These are phyloP conservation scores for Crypturellus tataupa DNA, from an alignment of 2,797 vertebrate species.

Conservation along the genomic window DNA sequence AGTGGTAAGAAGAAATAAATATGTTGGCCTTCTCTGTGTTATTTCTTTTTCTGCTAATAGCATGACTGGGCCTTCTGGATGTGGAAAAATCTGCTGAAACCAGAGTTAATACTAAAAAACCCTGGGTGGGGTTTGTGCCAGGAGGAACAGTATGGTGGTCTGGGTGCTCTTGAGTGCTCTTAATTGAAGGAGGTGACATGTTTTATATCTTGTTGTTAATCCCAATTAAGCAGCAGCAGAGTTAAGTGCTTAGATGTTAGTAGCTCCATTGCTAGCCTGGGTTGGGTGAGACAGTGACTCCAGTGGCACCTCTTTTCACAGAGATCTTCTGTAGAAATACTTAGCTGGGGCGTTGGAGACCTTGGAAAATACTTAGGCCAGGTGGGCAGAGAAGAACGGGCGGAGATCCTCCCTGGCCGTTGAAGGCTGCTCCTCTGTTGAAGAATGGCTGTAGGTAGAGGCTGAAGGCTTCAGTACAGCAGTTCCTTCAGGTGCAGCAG, in stretches of 20 bases:
- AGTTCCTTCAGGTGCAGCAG: background rate
- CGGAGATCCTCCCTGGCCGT: background rate
- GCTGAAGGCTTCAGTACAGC: background rate
- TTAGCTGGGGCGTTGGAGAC: background rate
- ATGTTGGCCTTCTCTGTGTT: background rate
- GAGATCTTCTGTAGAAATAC: background rate
- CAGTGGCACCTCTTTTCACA: background rate
- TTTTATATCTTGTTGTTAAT: background rate
- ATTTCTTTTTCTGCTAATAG: background rate
- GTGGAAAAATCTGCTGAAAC: conserved; percentile 6
- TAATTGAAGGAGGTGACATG: background rate
- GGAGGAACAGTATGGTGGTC: background rate
- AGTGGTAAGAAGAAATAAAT: background rate
- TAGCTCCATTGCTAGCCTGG: background rate
- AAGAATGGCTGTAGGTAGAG: background rate
- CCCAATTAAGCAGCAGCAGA: background rate
- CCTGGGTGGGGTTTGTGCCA: background rate
- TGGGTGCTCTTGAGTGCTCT: background rate
- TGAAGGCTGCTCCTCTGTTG: background rate
- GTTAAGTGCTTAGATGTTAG: background rate
- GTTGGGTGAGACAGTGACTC: background rate
- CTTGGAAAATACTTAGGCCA: background rate
- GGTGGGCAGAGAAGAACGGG: background rate
- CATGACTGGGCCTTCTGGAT: background rate
- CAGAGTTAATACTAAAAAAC: background rate